Evolutionary conservation across 1,140 invertebrate genomes (phyloP).

Genomic region (Drosophila paulistorum): DNA sequence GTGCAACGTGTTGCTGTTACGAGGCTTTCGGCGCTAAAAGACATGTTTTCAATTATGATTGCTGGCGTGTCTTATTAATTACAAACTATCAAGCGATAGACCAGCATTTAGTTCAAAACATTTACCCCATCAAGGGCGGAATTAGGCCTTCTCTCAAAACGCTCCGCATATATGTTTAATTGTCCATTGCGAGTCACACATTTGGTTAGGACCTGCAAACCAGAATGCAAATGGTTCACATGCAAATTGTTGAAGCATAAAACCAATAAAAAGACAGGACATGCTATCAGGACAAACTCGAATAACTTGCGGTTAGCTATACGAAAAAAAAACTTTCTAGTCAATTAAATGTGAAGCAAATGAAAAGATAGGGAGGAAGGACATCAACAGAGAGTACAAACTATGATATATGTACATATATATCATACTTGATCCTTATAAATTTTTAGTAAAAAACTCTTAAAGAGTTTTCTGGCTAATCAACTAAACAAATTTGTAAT

Average conservation of each 20-base stretch:
- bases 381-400: too few relatives aligned
- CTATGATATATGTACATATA: too few relatives aligned
- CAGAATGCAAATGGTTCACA: not conserved
- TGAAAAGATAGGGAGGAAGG: too few relatives aligned
- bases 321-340: not conserved
- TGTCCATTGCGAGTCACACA: constrained; percentile 27
- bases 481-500: not conserved
- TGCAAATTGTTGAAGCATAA: constrained; percentile 14
- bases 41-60: constrained; percentile 81
- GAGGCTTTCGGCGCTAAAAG: constrained; percentile 77
- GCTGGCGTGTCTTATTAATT: constrained; percentile 80
- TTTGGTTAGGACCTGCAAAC: not conserved
- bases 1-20: constrained; percentile 72
- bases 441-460: too few relatives aligned
- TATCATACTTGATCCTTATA: too few relatives aligned
- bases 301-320: not conserved
- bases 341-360: too few relatives aligned
- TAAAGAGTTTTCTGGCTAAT: not conserved
- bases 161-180: constrained; percentile 30
- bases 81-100: constrained; percentile 61
- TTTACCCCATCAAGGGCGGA: constrained; percentile 46
- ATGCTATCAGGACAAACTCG: not conserved
- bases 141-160: not conserved
- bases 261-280: constrained; percentile 6
- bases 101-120: constrained; percentile 54